A percentile compares a stretch with the other conserved stretches of the same genome.
These are phyloP conservation scores for Heloderma charlesbogerti DNA, from an alignment of 2,113 vertebrate species.

Conservation along the genomic window DNA sequence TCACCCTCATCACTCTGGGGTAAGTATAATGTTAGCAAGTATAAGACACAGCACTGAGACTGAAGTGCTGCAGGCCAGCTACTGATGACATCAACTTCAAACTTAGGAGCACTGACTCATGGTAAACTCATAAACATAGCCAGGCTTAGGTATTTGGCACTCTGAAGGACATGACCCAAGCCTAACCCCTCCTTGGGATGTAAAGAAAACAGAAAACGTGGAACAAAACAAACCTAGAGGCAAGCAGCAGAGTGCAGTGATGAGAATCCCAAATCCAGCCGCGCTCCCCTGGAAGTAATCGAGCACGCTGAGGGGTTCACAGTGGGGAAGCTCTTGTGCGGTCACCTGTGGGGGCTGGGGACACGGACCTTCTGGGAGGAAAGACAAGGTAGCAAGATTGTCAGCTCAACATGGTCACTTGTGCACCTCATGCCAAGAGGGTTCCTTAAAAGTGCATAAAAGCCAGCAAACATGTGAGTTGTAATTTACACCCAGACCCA, in stretches of 20 bases:
- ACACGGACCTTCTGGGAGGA: slow-evolving; percentile 83
- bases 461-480: not conserved
- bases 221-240: slow-evolving; percentile 83
- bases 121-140: not conserved
- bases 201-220: not conserved
- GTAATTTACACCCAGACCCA: too few species aligned
- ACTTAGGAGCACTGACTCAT: not conserved
- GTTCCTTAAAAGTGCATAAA: not conserved
- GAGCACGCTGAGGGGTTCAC: slow-evolving; percentile 76
- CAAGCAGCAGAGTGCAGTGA: slow-evolving; percentile 84
- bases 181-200: not conserved
- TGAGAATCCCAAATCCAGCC: slow-evolving; percentile 84
- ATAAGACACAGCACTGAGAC: not conserved
- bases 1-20: not conserved
- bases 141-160: not conserved
- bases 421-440: not conserved
- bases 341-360: slow-evolving; percentile 85
- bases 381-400: slow-evolving; percentile 7
- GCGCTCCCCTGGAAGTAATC: slow-evolving; percentile 89
- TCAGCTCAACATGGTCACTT: not conserved
- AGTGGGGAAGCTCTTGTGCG: slow-evolving; percentile 77
- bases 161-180: not conserved
- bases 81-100: too few species aligned
- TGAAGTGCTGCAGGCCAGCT: not conserved
- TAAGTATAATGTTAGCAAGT: not conserved